Evolutionary conservation across 1,140 invertebrate genomes (phyloP).

Genomic region (Littorina saxatilis): DNA sequence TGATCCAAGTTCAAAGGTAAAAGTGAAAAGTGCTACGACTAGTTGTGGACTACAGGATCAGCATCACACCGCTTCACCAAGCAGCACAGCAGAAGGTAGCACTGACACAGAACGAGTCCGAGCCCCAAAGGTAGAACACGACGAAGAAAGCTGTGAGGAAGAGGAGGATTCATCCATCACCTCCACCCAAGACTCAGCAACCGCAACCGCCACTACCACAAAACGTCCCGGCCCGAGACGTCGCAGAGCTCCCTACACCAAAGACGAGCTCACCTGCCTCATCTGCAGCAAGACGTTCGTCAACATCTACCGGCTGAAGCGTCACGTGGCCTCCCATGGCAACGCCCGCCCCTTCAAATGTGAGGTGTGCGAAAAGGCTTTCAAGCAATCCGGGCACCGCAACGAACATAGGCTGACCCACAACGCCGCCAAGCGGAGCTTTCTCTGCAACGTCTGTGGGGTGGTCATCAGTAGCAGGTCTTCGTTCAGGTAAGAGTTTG

Average conservation of each 20-base stretch:
- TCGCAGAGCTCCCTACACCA: conserved; percentile 30
- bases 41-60: not conserved
- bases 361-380: conserved; percentile 40
- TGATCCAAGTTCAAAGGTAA: too few relatives aligned
- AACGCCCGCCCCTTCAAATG: conserved; percentile 42
- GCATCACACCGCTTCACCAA: too few relatives aligned
- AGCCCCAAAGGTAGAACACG: too few relatives aligned
- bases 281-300: conserved; percentile 40
- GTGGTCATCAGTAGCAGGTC: conserved; percentile 45
- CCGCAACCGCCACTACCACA: not conserved
- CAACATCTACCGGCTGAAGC: conserved; percentile 43
- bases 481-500: conserved; percentile 34
- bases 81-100: too few relatives aligned
- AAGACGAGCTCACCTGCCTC: conserved; percentile 43
- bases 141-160: not conserved
- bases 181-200: too few relatives aligned
- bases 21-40: not conserved
- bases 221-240: too few relatives aligned
- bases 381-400: conserved; percentile 46
- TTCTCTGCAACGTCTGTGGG: conserved; percentile 44
- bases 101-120: too few relatives aligned
- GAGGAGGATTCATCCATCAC: too few relatives aligned
- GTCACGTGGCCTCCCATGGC: conserved; percentile 40
- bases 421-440: conserved; percentile 34
- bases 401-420: conserved; percentile 48